These are phyloP conservation scores for Hemistola chrysoprasaria DNA, from an alignment of 2,888 invertebrate genomes.

Conservation along the genomic window DNA sequence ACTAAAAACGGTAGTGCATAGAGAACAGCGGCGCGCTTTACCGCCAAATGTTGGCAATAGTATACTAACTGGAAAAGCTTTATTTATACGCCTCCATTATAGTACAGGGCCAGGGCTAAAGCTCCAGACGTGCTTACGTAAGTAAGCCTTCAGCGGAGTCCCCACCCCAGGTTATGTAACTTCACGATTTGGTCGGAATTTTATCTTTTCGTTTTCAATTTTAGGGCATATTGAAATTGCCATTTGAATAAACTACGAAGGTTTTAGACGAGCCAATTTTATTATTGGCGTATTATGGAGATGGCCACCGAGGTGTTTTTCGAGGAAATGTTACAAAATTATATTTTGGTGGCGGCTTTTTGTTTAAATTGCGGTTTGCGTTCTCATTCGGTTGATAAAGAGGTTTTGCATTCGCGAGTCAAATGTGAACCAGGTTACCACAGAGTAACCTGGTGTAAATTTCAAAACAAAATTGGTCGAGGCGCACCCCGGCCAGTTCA, in stretches of 20 bases:
- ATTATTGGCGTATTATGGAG: slow-evolving; percentile 17
- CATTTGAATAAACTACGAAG: slow-evolving; percentile 32
- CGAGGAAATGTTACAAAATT: slow-evolving; percentile 8
- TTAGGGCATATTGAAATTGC: slow-evolving; percentile 47
- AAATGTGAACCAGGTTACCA: slow-evolving; percentile 6
- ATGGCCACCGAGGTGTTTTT: slow-evolving; percentile 17
- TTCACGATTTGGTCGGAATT: slow-evolving; percentile 53
- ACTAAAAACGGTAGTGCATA: neutral
- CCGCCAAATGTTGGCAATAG: slow-evolving; percentile 1
- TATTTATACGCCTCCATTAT: slow-evolving; percentile 39
- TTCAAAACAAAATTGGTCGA: slow-evolving; percentile 11
- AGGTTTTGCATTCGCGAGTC: slow-evolving; percentile 6
- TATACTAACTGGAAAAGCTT: slow-evolving; percentile 31
- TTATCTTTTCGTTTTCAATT: slow-evolving; percentile 51
- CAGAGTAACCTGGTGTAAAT: slow-evolving; percentile 4
- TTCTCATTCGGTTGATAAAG: slow-evolving; percentile 9
- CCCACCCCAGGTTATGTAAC: slow-evolving; percentile 75
- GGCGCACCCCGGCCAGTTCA: slow-evolving; percentile 2
- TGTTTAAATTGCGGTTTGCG: slow-evolving; percentile 20
- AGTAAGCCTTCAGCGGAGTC: slow-evolving; percentile 64
- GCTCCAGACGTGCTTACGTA: slow-evolving; percentile 70
- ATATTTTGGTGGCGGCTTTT: slow-evolving; percentile 10
- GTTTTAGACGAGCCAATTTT: slow-evolving; percentile 25
- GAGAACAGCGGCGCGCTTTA: slow-evolving; percentile 5
- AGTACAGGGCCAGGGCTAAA: slow-evolving; percentile 33